Base-by-base conservation (phyloP, 2,113 vertebrate genomes). In the Peromyscus polionotus region DNA sequence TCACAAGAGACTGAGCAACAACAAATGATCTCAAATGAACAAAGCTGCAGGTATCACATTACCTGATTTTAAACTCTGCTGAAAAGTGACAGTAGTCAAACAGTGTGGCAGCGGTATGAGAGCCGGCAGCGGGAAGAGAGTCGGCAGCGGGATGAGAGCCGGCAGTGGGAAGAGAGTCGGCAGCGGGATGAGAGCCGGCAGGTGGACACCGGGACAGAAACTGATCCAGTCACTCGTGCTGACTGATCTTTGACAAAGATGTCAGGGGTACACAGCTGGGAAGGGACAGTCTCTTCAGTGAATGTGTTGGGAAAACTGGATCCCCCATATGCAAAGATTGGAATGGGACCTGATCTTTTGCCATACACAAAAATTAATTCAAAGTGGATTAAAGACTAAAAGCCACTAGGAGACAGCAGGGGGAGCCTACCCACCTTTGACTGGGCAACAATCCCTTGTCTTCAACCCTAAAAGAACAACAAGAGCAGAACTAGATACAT, bases 61-160 rank as follows among this genome's bases (percentile, higher is more conserved):
- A 57, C 59, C n/a, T 83, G 28, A 73, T 83, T 95, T 67, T 19
- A 80, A 92, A 88, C 68, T 88, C 42, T 88, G 42, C 75, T 83
- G 33, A 28, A 57, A 63, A 81, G 45, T 65, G 73, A 33, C 4
- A 57, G 54, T 54, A 33, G 65, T 73, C 45, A 73, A 20, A 67
- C 19, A 33, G 39, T 28, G 0, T 26, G 33, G 12, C 33, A 39
- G 33, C 3, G 19, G 16, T 3, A 19, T 42, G 68, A 67, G 75
- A 81, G 59, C 36, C 1, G 4, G 26, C 10, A 39, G 33, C 3
- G 9, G 16, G 4, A 19, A 42, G 39, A 42, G 39, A 42, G 39
- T 3, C 39, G 42, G 42, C 42, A 42, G 42, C 42, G 42, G 42
- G 42, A 42, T 3, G 42, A 42, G 42, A 42, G 42, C 3, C 42